phyloP scores from a whole-genome alignment of 2,797 vertebrate species.

The Toxotes lorentzi region DNA sequence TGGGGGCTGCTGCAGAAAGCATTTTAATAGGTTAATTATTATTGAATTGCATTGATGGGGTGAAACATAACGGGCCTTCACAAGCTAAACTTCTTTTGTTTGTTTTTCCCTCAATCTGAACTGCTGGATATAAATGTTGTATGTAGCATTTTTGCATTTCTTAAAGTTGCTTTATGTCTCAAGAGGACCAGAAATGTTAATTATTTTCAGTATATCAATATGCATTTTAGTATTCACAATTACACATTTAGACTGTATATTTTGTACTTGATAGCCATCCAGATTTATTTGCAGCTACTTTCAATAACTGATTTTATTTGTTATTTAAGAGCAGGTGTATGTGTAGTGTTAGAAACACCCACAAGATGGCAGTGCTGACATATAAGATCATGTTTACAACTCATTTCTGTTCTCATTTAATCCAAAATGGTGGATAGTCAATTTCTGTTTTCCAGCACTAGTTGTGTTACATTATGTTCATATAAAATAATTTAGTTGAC shows the following conservation, averaged over 20 bases:
- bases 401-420: slow-evolving; percentile 26
- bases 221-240: slow-evolving; percentile 11
- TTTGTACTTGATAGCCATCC: slow-evolving; percentile 30
- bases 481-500: background rate
- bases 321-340: slow-evolving; percentile 5
- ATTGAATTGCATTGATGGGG: background rate
- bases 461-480: slow-evolving; percentile 18
- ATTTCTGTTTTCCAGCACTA: slow-evolving; percentile 30
- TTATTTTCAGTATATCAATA: slow-evolving; percentile 9
- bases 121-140: slow-evolving; percentile 30
- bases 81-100: background rate
- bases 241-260: slow-evolving; percentile 16
- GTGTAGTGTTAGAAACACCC: slow-evolving; percentile 55
- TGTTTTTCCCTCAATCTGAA: slow-evolving; percentile 9
- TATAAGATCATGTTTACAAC: background rate
- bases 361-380: slow-evolving; percentile 72
- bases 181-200: slow-evolving; percentile 4
- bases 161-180: background rate
- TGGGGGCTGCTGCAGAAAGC: slow-evolving; percentile 67
- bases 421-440: slow-evolving; percentile 72
- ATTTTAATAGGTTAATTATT: slow-evolving; percentile 74
- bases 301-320: background rate
- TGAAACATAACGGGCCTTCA: slow-evolving; percentile 18
- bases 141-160: slow-evolving; percentile 23
- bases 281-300: background rate